phyloP scores from a whole-genome alignment of 2,797 vertebrate genomes.

The Phoxinus dragarum region DNA sequence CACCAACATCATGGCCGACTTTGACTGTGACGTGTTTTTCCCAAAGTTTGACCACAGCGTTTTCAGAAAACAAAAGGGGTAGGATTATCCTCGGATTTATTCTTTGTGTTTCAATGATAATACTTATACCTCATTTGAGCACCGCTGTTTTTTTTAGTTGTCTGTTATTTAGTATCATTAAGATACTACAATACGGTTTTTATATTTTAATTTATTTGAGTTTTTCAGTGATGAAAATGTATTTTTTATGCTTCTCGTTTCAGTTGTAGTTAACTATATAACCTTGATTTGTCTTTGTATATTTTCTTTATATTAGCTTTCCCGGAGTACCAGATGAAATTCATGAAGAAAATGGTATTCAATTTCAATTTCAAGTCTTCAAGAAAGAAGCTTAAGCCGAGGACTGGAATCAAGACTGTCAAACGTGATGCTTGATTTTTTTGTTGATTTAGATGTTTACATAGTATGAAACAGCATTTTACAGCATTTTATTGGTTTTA shows the following conservation, averaged over 20 bases:
- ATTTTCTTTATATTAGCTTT: slow-evolving; percentile 69
- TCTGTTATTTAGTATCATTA: not conserved
- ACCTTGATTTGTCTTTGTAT: slow-evolving; percentile 6
- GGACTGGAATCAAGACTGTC: not conserved
- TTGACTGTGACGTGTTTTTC: slow-evolving; percentile 84
- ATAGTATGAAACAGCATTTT: not conserved
- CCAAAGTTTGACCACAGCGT: slow-evolving; percentile 76
- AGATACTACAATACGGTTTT: too few species aligned
- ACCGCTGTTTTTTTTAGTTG: too few species aligned
- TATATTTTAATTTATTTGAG: too few species aligned
- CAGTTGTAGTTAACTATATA: not conserved
- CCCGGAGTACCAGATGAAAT: slow-evolving; percentile 75
- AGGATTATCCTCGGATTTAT: slow-evolving; percentile 24
- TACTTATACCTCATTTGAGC: not conserved
- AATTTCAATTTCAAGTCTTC: slow-evolving; percentile 81
- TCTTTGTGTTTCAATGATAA: not conserved
- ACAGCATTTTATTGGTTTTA: not conserved
- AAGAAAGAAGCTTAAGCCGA: slow-evolving; percentile 65
- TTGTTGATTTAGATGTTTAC: slow-evolving; percentile 2
- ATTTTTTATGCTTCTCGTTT: not conserved
- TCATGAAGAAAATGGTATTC: slow-evolving; percentile 83
- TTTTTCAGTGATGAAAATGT: not conserved
- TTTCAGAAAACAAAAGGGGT: slow-evolving; percentile 78
- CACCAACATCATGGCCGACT: slow-evolving; percentile 81
- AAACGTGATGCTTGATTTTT: not conserved